Evolutionary conservation across 1,140 invertebrate species (phyloP), one percentile per base, ranked within the genome.

Genomic region (Hypothenemus hampei): DNA sequence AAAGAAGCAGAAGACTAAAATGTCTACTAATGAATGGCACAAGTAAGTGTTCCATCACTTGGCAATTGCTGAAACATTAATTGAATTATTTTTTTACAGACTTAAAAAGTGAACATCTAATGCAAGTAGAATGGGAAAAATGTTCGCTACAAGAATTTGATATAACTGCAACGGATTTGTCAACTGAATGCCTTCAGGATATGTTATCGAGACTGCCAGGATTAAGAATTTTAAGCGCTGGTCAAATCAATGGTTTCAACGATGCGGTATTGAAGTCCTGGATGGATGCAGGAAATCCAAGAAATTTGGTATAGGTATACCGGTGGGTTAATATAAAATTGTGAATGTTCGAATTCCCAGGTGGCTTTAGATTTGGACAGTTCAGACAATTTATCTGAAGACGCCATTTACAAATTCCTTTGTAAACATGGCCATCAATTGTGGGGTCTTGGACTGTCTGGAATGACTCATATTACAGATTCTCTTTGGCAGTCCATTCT

Each of bases 91-190:
- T 33, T 46, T 11, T 69, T 73, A 36, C 68, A 93, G 89, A 84
- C 73, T 75, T 97, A 1, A 83, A 89, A 67, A 93, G 91, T 65
- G 90, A 96, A 53, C 81, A 93, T 69, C 86, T 98, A 19, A 89
- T 89, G 83, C 85, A 88, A 71, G 93, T 97, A 0, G 94, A 98
- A 65, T 99, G 97, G 97, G 95, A 99, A 68, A 96, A 97, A 67
- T 90, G 91, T 0, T 82, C 83, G 1, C 73, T 99, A 31, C 89
- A 91, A 72, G 97, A 99, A 73, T 68, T 99, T 52, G 97, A 99
- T 67, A 87, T 99, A 21, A 96, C 93, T 0, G 97, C 91, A 0
- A 99, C 96, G 0, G 96, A 99, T 73, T 74, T 99, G 23, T 90
- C 87, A 1, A 87, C 90, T 0, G 93, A 98, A 67, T 95, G 93